phyloP scores from a whole-genome alignment of 2,797 vertebrate species.

The Aplochiton taeniatus region DNA sequence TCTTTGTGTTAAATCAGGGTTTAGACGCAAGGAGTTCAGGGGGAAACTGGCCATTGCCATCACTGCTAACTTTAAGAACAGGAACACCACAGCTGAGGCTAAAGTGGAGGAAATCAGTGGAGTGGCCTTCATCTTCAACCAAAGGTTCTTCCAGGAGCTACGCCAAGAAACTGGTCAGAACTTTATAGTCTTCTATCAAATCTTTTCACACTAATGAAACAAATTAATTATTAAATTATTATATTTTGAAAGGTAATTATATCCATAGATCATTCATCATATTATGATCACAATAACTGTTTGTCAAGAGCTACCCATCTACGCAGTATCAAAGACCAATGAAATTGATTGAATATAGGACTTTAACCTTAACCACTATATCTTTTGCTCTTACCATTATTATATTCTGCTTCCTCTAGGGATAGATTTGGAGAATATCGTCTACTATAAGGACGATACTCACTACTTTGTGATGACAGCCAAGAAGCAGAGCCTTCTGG shows the following conservation, averaged over 20 bases:
- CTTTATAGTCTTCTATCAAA: background rate
- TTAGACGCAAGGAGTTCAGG: slow-evolving; percentile 93
- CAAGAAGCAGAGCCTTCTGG: slow-evolving; percentile 94
- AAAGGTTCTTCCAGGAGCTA: slow-evolving; percentile 94
- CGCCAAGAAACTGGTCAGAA: slow-evolving; percentile 85
- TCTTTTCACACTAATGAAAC: too few relatives aligned
- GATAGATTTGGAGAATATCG: slow-evolving; percentile 96
- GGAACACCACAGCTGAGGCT: slow-evolving; percentile 92
- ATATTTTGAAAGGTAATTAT: too few relatives aligned
- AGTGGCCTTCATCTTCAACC: slow-evolving; percentile 98
- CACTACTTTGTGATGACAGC: slow-evolving; percentile 99
- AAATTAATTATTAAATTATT: too few relatives aligned
- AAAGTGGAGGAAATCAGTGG: slow-evolving; percentile 97
- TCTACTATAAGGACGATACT: slow-evolving; percentile 97
- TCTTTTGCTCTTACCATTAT: too few relatives aligned
- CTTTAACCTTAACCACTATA: background rate
- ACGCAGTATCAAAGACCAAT: too few relatives aligned
- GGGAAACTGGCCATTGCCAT: slow-evolving; percentile 96
- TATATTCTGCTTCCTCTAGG: slow-evolving; percentile 63
- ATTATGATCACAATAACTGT: too few relatives aligned
- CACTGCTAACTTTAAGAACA: slow-evolving; percentile 96
- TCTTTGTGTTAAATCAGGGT: slow-evolving; percentile 73
- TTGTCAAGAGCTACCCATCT: too few relatives aligned
- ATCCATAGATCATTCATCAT: too few relatives aligned
- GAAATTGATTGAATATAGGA: too few relatives aligned